phyloP scores from a whole-genome alignment of 1,140 invertebrate species.

The Neomicropteryx cornuta region DNA sequence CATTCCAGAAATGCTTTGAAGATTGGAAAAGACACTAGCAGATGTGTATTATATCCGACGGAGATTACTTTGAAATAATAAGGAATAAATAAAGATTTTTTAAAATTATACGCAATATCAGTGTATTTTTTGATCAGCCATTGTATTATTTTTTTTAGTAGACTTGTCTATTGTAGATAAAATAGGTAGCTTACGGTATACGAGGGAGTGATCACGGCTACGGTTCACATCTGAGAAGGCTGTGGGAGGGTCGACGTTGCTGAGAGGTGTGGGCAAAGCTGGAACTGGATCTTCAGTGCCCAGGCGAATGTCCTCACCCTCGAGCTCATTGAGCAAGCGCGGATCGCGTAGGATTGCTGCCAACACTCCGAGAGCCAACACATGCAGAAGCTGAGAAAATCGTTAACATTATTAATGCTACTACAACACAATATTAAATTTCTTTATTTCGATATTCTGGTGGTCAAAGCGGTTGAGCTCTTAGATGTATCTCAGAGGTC shows the following conservation, averaged over 20 bases:
- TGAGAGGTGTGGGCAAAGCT: conserved; percentile 52
- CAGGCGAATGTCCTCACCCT: conserved; percentile 28
- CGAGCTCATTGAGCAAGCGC: conserved; percentile 43
- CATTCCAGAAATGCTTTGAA: no score
- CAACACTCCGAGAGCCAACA: conserved; percentile 55
- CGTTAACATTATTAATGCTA: no score
- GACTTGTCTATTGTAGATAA: no score
- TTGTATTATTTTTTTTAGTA: not conserved
- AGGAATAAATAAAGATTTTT: no score
- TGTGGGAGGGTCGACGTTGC: conserved; percentile 50
- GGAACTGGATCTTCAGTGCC: conserved; percentile 33
- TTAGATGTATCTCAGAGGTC: not conserved
- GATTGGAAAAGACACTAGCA: no score
- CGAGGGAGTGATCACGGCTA: conserved; percentile 40
- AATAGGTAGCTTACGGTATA: conserved; percentile 41
- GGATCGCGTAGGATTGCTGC: conserved; percentile 63
- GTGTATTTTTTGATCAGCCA: no score
- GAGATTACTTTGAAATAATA: no score
- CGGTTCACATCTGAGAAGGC: conserved; percentile 23
- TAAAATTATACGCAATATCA: no score
- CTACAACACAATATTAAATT: not conserved
- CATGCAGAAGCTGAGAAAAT: conserved; percentile 52
- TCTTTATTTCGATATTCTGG: not conserved
- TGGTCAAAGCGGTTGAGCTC: not conserved
- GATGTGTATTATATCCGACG: no score